phyloP scores from a whole-genome alignment of 1,140 invertebrate genomes.

The Aphis craccivora region DNA sequence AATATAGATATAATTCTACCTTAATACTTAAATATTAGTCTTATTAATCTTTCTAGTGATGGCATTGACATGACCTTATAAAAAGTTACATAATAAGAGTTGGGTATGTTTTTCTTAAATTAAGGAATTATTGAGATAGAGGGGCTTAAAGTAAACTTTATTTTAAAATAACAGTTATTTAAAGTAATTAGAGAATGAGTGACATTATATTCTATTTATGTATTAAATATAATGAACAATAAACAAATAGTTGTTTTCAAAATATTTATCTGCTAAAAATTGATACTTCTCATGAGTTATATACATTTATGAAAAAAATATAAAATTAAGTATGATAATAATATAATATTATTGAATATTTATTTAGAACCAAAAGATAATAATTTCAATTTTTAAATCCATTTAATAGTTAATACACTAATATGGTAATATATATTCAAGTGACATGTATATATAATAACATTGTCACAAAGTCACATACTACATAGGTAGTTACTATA shows the following conservation, averaged over 20 bases:
- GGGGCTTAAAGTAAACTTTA: neutral
- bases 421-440: no score
- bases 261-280: neutral
- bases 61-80: constrained; percentile 14
- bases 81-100: constrained; percentile 1
- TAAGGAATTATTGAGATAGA: neutral
- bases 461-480: no score
- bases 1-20: neutral
- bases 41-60: neutral
- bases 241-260: neutral
- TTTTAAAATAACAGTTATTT: neutral
- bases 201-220: neutral
- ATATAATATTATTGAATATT: no score
- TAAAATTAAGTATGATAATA: no score
- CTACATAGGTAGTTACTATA: no score
- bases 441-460: no score
- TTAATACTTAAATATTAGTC: constrained; percentile 3
- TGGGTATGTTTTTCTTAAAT: neutral
- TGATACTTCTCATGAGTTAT: neutral
- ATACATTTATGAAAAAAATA: neutral
- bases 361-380: no score
- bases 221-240: neutral
- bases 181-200: neutral
- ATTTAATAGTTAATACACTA: no score
- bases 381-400: no score